Evolutionary conservation across 2,113 vertebrate species (phyloP).

Genomic region (Panurus biarmicus): DNA sequence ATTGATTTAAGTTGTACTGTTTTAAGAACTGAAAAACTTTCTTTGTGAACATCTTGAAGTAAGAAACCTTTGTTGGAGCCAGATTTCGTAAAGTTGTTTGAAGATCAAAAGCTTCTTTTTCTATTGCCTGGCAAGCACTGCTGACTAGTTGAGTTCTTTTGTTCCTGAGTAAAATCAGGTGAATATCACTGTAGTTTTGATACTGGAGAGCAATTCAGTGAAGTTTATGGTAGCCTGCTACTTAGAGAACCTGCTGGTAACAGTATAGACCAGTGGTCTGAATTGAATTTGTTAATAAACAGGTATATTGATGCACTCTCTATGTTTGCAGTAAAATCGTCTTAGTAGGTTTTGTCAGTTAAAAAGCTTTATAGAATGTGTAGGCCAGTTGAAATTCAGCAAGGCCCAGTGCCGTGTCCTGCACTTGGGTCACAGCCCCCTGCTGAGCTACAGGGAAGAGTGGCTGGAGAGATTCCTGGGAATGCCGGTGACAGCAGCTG

Average conservation of each 20-base stretch:
- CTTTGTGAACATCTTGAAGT: not conserved
- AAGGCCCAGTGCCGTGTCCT: not conserved
- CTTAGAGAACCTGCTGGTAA: not conserved
- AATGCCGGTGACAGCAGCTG: not conserved
- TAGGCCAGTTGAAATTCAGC: not conserved
- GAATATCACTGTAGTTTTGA: not conserved
- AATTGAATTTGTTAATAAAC: not conserved
- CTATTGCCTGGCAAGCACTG: not conserved
- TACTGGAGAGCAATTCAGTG: not conserved
- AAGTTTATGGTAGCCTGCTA: not conserved
- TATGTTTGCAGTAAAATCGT: not conserved
- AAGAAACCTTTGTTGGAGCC: not conserved
- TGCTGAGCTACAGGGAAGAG: not conserved
- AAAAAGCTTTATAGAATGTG: not conserved
- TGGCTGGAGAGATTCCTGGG: not conserved
- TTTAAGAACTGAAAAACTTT: not conserved
- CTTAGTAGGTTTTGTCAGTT: not conserved
- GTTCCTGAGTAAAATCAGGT: not conserved
- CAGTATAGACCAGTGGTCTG: not conserved
- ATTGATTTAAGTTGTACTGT: not conserved
- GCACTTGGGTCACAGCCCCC: not conserved
- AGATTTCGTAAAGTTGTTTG: not conserved
- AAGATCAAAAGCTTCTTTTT: not conserved
- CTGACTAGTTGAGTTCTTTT: not conserved
- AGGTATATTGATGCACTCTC: not conserved